These are phyloP conservation scores for Carcina quercana DNA, from an alignment of 2,888 invertebrate species.

Conservation along the genomic window DNA sequence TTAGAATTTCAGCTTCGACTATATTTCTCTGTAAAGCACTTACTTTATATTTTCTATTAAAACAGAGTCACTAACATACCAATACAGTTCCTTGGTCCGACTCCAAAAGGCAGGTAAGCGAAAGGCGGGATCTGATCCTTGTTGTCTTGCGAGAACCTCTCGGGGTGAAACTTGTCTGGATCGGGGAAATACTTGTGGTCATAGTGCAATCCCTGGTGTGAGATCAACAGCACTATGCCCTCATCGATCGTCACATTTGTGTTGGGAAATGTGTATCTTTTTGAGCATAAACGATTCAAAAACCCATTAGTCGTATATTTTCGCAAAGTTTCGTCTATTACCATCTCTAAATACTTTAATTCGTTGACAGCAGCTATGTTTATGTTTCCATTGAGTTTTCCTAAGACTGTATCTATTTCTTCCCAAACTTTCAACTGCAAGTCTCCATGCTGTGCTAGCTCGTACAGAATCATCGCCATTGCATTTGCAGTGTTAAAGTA, in stretches of 20 bases:
- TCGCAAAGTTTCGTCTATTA: background rate
- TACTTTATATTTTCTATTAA: too few species aligned
- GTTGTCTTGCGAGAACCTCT: slow-evolving; percentile 8
- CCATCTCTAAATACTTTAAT: background rate
- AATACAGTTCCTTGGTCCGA: slow-evolving; percentile 6
- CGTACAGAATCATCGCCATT: background rate
- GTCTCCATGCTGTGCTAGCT: background rate
- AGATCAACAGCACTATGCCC: background rate
- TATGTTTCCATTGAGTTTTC: background rate
- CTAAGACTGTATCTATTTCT: background rate
- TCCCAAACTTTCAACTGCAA: background rate
- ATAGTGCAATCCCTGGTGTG: background rate
- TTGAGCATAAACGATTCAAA: background rate
- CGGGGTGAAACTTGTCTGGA: slow-evolving; percentile 8
- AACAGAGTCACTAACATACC: too few species aligned
- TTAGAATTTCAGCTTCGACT: too few species aligned
- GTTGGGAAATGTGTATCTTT: background rate
- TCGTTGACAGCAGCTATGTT: background rate
- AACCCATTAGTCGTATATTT: background rate
- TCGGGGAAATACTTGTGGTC: slow-evolving; percentile 8
- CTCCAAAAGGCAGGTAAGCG: slow-evolving; percentile 5
- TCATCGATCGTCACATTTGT: background rate
- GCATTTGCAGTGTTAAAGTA: background rate
- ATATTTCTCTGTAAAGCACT: too few species aligned
- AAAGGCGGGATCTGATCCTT: slow-evolving; percentile 5